These are phyloP conservation scores for Nebria ingens DNA, from an alignment of 1,140 invertebrate genomes.

Conservation along the genomic window DNA sequence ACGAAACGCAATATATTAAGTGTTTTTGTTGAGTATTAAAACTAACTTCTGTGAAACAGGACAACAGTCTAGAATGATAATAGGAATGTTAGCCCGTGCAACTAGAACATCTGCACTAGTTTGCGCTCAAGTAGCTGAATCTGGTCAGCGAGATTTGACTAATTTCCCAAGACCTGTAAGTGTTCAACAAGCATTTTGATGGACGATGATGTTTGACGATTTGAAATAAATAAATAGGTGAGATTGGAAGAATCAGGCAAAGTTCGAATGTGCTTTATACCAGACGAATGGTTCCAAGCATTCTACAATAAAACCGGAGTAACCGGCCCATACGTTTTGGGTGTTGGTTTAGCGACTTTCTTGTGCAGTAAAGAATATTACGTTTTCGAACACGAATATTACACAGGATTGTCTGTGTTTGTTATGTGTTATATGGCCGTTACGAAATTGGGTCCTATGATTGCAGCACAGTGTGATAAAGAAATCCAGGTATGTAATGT, in stretches of 20 bases:
- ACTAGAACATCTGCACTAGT: conserved; percentile 28
- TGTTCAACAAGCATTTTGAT: conserved; percentile 6
- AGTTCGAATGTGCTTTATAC: conserved; percentile 78
- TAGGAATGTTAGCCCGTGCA: conserved; percentile 31
- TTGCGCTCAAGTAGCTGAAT: conserved; percentile 24
- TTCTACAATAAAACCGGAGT: conserved; percentile 94
- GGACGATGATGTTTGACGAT: not conserved
- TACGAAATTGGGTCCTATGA: conserved; percentile 61
- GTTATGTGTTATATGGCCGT: conserved; percentile 54
- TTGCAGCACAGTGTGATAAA: conserved; percentile 56
- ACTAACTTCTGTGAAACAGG: too few relatives aligned
- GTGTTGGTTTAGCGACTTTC: conserved; percentile 65
- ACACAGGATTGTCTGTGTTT: conserved; percentile 62
- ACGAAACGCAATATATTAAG: too few relatives aligned
- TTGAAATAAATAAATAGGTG: conserved; percentile 19
- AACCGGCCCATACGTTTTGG: conserved; percentile 79
- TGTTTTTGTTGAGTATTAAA: too few relatives aligned
- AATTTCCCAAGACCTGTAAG: conserved; percentile 57
- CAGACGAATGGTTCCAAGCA: conserved; percentile 89
- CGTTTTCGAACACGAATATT: conserved; percentile 86
- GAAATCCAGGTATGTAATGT: conserved; percentile 70
- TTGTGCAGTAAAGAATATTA: conserved; percentile 86
- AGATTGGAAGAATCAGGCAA: conserved; percentile 53
- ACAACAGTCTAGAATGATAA: conserved; percentile 20
- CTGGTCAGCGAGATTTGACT: conserved; percentile 43